Evolutionary conservation across 2,113 vertebrate species (phyloP), one percentile per base, ranked within the genome.

Genomic region (Thalassarche chlororhynchos): DNA sequence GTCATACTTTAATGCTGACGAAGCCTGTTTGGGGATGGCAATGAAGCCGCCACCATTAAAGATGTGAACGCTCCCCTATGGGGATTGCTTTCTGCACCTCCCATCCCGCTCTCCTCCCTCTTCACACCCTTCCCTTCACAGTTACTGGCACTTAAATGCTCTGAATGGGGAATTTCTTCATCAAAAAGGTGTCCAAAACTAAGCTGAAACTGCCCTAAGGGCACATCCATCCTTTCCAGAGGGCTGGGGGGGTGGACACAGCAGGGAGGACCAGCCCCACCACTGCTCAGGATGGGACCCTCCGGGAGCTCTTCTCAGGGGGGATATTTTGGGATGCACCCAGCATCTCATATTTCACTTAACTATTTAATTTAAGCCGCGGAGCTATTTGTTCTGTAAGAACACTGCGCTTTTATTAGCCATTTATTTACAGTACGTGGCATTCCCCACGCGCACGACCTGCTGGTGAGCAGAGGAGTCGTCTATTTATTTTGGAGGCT

Each of bases 61-160:
- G 60, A 62, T 4, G 7, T 14, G 21, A 44, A 29, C 1, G 0
- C 23, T 44, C 2, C 32, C 32, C 15, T 2, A 11, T 2, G 9
- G 21, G 9, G 21, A 46, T 34, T 34, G n/a, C 36, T 26, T 55
- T 55, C 42, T 19, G 36, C 29, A 36, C 46, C 26, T 60, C 87
- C 58, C 29, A 31, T 47, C 49, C 62, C 0, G 0, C 72, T 60
- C 78, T 52, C 57, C 77, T 93, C 51, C 69, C 49, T 77, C 72
- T 65, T 72, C 72, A 32, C 58, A 58, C 62, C 44, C 77, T 77
- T 69, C 19, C 38, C 32, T 66, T 79, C 2, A 0, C 21, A 58
- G 20, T 36, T 62, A 51, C 21, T 15, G 13, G 31, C 55, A 62
- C 31, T 38, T 47, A 16, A 75, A 14, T 62, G 26, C 55, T 47